Evolutionary conservation across 1,140 invertebrate genomes (phyloP).

Genomic region (Carposina sasakii): DNA sequence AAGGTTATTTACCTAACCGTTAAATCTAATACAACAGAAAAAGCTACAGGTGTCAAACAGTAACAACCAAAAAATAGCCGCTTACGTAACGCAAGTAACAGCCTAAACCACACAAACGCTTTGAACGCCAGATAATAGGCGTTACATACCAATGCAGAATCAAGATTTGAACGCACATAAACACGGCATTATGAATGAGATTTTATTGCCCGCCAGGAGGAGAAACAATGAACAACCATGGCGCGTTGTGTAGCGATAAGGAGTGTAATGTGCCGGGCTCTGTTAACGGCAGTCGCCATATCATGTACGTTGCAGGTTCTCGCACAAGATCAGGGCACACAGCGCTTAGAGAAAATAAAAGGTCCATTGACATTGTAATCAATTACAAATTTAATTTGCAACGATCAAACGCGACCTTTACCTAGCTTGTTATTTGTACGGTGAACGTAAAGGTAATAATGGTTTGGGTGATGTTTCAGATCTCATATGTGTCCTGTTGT

Average conservation of each 20-base stretch:
- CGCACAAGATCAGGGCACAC: conserved; percentile 35
- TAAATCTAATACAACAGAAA: too few relatives aligned
- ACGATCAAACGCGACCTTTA: conserved; percentile 4
- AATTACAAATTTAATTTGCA: too few relatives aligned
- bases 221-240: conserved; percentile 23
- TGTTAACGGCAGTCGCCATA: conserved; percentile 39
- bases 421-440: neutral
- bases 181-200: too few relatives aligned
- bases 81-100: too few relatives aligned
- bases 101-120: too few relatives aligned
- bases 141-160: too few relatives aligned
- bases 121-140: too few relatives aligned
- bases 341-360: conserved; percentile 50
- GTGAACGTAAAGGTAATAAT: conserved; percentile 3
- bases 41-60: too few relatives aligned
- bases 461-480: conserved; percentile 50
- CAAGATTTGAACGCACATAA: too few relatives aligned
- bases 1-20: too few relatives aligned
- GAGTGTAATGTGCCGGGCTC: conserved; percentile 38
- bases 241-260: conserved; percentile 23
- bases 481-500: conserved; percentile 52
- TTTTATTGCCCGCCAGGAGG: neutral
- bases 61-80: too few relatives aligned
- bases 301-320: conserved; percentile 59
- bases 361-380: conserved; percentile 44